These are phyloP conservation scores for Plotosus lineatus DNA, from an alignment of 2,113 vertebrate species.

Conservation along the genomic window DNA sequence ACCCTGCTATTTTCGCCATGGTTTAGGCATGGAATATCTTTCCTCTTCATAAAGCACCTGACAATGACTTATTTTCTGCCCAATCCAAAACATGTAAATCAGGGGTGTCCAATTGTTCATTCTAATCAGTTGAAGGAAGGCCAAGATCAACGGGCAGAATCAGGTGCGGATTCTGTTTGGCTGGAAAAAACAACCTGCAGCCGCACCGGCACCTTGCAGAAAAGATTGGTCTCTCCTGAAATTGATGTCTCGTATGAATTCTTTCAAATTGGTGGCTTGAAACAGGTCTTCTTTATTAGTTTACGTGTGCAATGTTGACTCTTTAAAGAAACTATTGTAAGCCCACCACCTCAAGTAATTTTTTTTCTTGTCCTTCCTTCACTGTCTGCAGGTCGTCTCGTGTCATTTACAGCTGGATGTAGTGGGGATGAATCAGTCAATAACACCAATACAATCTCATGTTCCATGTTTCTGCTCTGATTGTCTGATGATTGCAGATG, in stretches of 20 bases:
- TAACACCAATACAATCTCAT: constrained; percentile 54
- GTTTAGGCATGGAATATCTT: constrained; percentile 28
- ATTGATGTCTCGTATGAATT: constrained; percentile 46
- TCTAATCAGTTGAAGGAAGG: neutral
- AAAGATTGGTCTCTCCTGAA: neutral
- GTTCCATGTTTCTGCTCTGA: constrained; percentile 46
- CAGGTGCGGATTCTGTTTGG: neutral
- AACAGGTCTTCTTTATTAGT: neutral
- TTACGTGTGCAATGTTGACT: constrained; percentile 28
- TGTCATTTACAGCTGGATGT: constrained; percentile 53
- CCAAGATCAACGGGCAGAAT: neutral
- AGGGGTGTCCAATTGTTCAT: neutral
- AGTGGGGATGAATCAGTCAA: constrained; percentile 57
- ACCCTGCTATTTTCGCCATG: constrained; percentile 45
- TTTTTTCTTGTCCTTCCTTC: constrained; percentile 5
- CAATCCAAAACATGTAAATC: constrained; percentile 23
- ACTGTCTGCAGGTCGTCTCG: constrained; percentile 38
- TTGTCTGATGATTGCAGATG: constrained; percentile 37
- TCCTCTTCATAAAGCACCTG: constrained; percentile 35
- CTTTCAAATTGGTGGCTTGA: constrained; percentile 28
- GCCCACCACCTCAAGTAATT: constrained; percentile 22
- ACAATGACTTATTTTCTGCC: constrained; percentile 30
- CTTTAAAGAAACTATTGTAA: constrained; percentile 14
- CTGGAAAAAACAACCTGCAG: neutral
- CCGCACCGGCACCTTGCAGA: neutral